phyloP scores from a whole-genome alignment of 2,797 vertebrate genomes.

The Fundulus diaphanus region DNA sequence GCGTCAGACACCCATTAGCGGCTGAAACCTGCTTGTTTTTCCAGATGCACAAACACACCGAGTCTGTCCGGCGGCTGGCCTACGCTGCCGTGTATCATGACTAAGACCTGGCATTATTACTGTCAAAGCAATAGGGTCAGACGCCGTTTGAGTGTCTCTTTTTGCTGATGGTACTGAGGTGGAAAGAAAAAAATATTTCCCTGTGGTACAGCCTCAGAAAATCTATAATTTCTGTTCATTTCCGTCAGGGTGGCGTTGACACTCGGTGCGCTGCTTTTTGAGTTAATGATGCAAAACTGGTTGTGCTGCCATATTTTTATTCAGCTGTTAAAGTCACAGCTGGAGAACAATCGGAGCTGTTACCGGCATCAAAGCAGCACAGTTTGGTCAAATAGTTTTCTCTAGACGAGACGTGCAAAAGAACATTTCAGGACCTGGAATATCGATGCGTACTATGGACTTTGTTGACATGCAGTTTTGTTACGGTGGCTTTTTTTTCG shows the following conservation, averaged over 20 bases:
- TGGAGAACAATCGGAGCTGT: neutral
- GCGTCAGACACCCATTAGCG: constrained; percentile 13
- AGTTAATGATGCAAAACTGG: neutral
- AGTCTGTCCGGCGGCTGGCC: neutral
- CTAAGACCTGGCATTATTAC: constrained; percentile 10
- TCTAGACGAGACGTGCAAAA: neutral
- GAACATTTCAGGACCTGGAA: neutral
- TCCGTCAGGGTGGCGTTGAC: neutral
- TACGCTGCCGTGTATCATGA: neutral
- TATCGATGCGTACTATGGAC: neutral
- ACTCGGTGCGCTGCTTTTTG: neutral
- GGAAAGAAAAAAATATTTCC: neutral
- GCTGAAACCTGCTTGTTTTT: constrained; percentile 1
- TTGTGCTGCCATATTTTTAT: neutral
- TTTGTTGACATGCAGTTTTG: neutral
- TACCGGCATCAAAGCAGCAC: neutral
- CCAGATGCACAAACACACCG: neutral
- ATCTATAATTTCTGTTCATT: neutral
- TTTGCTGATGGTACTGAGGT: neutral
- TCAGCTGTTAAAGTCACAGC: constrained; percentile 4
- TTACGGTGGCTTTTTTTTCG: neutral
- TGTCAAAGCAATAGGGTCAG: neutral
- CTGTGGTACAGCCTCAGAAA: constrained; percentile 1
- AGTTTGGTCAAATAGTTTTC: neutral
- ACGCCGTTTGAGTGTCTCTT: constrained; percentile 1